Conservation (phyloP, 2,797 vertebrate genomes). For the Melanotaenia trifasciata region DNA sequence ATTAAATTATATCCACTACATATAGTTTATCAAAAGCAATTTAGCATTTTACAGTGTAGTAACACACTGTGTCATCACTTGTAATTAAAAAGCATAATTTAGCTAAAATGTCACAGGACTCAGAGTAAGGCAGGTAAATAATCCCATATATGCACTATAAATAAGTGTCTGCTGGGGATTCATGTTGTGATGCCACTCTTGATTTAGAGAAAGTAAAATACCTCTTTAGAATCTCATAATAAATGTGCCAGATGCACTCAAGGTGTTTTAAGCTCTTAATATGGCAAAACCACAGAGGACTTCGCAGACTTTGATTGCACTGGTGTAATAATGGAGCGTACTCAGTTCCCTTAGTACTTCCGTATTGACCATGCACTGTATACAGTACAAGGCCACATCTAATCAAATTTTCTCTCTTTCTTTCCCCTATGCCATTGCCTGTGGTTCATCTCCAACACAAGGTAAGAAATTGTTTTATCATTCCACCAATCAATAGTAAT, state of each 20-base stretch:
- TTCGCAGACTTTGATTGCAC: conserved; percentile 61
- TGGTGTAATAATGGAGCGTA: conserved; percentile 58
- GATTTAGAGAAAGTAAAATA: conserved; percentile 21
- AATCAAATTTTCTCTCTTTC: conserved; percentile 77
- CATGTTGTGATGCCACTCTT: conserved; percentile 7
- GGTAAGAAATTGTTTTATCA: conserved; percentile 84
- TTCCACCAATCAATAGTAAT: conserved; percentile 81
- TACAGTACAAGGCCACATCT: conserved; percentile 71
- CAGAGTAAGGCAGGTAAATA: not conserved
- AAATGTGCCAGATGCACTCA: conserved; percentile 40
- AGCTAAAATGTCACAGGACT: not conserved
- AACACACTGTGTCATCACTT: not conserved
- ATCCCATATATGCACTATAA: not conserved
- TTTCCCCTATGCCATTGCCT: conserved; percentile 66
- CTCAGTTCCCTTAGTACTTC: conserved; percentile 46
- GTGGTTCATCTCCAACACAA: conserved; percentile 79
- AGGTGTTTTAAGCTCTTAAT: conserved; percentile 36
- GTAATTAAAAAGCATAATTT: not conserved
- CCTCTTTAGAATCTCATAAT: conserved; percentile 34
- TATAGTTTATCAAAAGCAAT: not conserved
- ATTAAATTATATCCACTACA: not conserved
- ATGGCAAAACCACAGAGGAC: conserved; percentile 50
- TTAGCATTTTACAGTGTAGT: not conserved
- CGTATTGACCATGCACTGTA: conserved; percentile 62
- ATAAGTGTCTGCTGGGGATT: conserved; percentile 2